Evolutionary conservation across 1,140 invertebrate genomes (phyloP).

Genomic region (Polyergus mexicanus): DNA sequence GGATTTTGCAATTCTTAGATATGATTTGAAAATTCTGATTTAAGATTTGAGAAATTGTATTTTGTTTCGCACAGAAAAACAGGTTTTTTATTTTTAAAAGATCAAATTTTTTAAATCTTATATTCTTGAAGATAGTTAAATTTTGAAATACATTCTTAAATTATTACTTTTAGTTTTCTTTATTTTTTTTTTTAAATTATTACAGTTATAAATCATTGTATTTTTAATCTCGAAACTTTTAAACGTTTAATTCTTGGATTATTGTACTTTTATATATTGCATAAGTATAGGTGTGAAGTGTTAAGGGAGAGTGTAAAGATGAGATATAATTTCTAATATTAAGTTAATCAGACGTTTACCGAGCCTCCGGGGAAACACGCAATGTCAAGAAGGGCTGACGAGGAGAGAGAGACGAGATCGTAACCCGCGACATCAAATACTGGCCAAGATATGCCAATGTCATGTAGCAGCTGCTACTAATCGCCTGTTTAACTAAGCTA

Average conservation of each 20-base stretch:
- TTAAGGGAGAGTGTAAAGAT: conserved; percentile 41
- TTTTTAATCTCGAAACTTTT: neutral
- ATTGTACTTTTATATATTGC: conserved; percentile 11
- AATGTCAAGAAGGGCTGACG: conserved; percentile 33
- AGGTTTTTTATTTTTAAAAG: neutral
- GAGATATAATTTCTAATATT: conserved; percentile 75
- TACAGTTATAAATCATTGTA: conserved; percentile 15
- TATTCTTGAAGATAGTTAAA: neutral
- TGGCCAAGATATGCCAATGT: conserved; percentile 75
- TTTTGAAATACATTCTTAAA: neutral
- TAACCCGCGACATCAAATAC: conserved; percentile 63
- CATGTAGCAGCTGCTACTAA: conserved; percentile 77
- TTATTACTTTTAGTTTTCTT: neutral
- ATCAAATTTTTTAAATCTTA: neutral
- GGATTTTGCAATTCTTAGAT: neutral
- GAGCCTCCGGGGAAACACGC: conserved; percentile 52
- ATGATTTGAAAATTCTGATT: neutral
- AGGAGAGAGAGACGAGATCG: conserved; percentile 20
- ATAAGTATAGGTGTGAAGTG: conserved; percentile 42
- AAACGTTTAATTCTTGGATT: conserved; percentile 23
- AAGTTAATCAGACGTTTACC: conserved; percentile 74
- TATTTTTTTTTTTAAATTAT: conserved; percentile 4
- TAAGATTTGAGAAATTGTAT: neutral
- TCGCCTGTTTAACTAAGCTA: conserved; percentile 71
- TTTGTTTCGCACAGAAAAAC: neutral